Conservation (phyloP, 2,113 vertebrate genomes). For the Centropus unirufus region DNA sequence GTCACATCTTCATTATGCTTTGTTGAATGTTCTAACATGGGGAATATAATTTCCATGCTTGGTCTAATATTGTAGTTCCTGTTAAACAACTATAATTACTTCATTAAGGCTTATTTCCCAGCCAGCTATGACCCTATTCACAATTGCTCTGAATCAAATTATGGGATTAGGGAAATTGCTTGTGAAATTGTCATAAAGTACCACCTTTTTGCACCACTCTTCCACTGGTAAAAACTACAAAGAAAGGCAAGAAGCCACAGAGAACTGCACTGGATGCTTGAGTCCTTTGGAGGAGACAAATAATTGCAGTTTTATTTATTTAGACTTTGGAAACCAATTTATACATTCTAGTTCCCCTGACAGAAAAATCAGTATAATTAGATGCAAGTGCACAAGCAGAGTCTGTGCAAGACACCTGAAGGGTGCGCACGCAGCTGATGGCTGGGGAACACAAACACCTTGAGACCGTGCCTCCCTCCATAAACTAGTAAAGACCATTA, state of each 20-base stretch:
- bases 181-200: neutral
- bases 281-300: neutral
- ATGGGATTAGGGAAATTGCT: neutral
- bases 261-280: neutral
- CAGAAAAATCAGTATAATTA: neutral
- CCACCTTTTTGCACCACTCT: neutral
- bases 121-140: neutral
- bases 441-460: rapidly evolving
- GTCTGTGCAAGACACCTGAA: neutral
- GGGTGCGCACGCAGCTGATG: neutral
- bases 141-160: neutral
- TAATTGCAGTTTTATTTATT: neutral
- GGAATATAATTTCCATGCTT: neutral
- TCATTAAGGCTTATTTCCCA: conserved; percentile 8
- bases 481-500: rapidly evolving
- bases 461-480: neutral
- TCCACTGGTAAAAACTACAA: neutral
- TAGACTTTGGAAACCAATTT: neutral
- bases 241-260: neutral
- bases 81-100: neutral
- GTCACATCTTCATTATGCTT: neutral
- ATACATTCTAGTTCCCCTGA: neutral
- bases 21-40: rapidly evolving
- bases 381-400: neutral
- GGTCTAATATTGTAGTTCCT: neutral